phyloP scores from a whole-genome alignment of 1,140 invertebrate genomes.

The Ditylenchus dipsaci region DNA sequence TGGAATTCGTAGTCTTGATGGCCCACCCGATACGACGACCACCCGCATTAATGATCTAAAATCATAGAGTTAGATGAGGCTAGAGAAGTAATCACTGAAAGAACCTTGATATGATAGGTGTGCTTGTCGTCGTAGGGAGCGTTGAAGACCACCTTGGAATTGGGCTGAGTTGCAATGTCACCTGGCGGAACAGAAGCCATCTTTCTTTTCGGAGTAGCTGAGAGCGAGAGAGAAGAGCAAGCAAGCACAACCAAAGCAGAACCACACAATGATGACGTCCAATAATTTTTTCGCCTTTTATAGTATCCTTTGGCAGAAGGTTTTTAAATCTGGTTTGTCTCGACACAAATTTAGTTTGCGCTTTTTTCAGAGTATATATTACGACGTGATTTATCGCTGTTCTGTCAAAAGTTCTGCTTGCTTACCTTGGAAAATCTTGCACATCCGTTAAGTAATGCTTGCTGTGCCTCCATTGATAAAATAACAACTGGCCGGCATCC shows the following conservation, averaged over 20 bases:
- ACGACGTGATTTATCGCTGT: too few relatives aligned
- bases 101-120: slow-evolving; percentile 45
- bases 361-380: too few relatives aligned
- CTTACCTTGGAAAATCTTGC: too few relatives aligned
- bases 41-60: slow-evolving; percentile 39
- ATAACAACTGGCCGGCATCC: too few relatives aligned
- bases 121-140: slow-evolving; percentile 45
- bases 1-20: slow-evolving; percentile 42
- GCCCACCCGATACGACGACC: slow-evolving; percentile 41
- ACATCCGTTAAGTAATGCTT: too few relatives aligned
- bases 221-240: not conserved
- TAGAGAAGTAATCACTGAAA: not conserved
- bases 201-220: not conserved
- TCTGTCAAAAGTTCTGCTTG: too few relatives aligned
- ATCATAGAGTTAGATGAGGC: not conserved
- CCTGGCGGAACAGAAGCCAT: slow-evolving; percentile 33
- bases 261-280: too few relatives aligned
- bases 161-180: slow-evolving; percentile 32
- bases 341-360: too few relatives aligned
- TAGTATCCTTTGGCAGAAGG: too few relatives aligned
- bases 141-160: slow-evolving; percentile 39
- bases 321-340: too few relatives aligned
- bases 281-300: too few relatives aligned
- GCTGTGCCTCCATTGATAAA: too few relatives aligned
- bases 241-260: not conserved